Percentiles rank a stretch among this genome's conserved stretches.
Evolutionary conservation across 2,797 vertebrate species (phyloP).

Genomic region (Craterocephalus amniculus): DNA sequence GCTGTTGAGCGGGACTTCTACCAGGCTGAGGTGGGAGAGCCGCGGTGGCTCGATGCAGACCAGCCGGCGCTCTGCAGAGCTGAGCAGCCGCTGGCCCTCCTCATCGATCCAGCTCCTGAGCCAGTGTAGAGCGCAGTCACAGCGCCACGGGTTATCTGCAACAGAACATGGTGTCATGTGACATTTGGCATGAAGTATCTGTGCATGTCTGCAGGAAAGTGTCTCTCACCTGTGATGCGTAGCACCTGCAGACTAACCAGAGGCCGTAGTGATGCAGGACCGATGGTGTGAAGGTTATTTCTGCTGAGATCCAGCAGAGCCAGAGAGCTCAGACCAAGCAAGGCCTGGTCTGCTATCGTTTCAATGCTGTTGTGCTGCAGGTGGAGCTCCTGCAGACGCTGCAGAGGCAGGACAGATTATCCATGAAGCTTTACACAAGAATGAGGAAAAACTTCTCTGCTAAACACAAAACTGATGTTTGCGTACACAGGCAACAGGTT

Average conservation of each 20-base stretch:
- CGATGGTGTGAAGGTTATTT: slow-evolving; percentile 89
- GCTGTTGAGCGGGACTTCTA: slow-evolving; percentile 88
- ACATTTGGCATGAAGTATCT: too few species aligned
- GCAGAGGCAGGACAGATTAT: slow-evolving; percentile 3
- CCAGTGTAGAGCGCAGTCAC: slow-evolving; percentile 93
- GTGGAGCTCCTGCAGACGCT: slow-evolving; percentile 93
- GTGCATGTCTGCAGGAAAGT: too few species aligned
- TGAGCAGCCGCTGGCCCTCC: slow-evolving; percentile 88
- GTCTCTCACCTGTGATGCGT: slow-evolving; percentile 89
- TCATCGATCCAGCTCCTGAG: slow-evolving; percentile 89
- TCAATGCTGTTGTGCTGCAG: slow-evolving; percentile 91
- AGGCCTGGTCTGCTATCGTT: slow-evolving; percentile 86
- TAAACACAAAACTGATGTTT: background rate
- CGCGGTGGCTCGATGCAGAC: slow-evolving; percentile 88
- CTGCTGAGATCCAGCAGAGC: slow-evolving; percentile 91
- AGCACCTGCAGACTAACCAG: slow-evolving; percentile 92
- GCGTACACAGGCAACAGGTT: background rate
- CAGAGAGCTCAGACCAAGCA: slow-evolving; percentile 87
- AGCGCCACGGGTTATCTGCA: slow-evolving; percentile 92
- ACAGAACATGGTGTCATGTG: background rate
- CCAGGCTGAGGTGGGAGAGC: slow-evolving; percentile 87
- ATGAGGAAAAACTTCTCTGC: background rate
- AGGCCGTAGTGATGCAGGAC: slow-evolving; percentile 82
- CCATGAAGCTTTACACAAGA: background rate
- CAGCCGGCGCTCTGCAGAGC: slow-evolving; percentile 87